Percentiles rank a stretch among this genome's conserved stretches.
These are phyloP conservation scores for Notiomystis cincta DNA, from an alignment of 2,113 vertebrate genomes.

Conservation along the genomic window DNA sequence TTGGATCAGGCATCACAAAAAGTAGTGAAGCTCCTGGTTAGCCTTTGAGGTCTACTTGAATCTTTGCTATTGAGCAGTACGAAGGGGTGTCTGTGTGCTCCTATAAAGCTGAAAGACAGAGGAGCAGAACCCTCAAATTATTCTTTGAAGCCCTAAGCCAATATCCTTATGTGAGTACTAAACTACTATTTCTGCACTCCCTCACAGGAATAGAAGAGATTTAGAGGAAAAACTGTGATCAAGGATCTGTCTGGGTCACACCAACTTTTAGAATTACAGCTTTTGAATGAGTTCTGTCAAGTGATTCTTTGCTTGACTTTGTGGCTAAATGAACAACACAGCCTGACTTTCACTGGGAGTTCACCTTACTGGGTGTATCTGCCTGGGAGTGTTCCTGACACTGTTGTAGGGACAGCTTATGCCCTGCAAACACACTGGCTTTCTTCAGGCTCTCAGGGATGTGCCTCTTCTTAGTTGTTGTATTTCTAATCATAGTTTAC, in stretches of 20 bases:
- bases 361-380: background rate
- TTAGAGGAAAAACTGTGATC: background rate
- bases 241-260: background rate
- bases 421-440: background rate
- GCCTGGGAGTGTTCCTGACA: background rate
- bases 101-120: background rate
- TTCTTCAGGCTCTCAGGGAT: background rate
- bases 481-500: background rate
- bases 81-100: background rate
- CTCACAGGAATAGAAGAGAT: background rate
- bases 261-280: background rate
- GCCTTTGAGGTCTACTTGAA: background rate
- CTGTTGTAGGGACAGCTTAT: background rate
- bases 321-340: background rate
- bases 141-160: background rate
- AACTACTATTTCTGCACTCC: background rate
- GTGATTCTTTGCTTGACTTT: background rate
- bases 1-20: background rate
- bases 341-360: background rate
- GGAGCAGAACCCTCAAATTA: background rate
- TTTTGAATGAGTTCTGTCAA: background rate
- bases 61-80: background rate
- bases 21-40: background rate
- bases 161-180: background rate
- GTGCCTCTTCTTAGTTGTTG: background rate